phyloP scores from a whole-genome alignment of 2,888 invertebrate genomes.

The Amorpha juglandis region DNA sequence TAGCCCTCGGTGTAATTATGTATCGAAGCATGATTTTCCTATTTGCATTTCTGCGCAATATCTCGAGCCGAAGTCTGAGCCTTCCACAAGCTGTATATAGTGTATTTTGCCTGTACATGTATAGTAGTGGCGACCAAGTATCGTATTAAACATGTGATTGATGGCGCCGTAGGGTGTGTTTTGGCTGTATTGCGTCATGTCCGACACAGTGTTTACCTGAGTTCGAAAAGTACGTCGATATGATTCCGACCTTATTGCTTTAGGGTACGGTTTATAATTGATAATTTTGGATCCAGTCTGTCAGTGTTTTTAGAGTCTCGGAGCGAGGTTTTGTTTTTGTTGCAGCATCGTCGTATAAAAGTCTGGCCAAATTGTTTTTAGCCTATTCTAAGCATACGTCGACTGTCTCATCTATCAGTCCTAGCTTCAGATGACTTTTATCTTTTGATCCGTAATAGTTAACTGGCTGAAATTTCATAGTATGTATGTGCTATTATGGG shows the following conservation, averaged over 20 bases:
- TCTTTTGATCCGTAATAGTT: no score
- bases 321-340: background rate
- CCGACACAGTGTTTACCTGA: conserved; percentile 26
- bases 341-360: background rate
- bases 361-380: no score
- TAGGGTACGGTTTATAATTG: background rate
- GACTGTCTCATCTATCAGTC: no score
- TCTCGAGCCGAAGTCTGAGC: no score
- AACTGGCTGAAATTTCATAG: no score
- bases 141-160: conserved; percentile 26
- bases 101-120: background rate
- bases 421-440: no score
- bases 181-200: conserved; percentile 28
- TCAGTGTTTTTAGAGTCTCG: background rate
- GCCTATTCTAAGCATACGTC: no score
- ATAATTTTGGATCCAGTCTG: background rate
- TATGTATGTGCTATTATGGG: no score
- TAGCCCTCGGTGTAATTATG: no score
- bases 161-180: conserved; percentile 27
- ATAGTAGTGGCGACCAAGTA: conserved; percentile 10
- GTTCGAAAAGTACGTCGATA: background rate
- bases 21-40: no score
- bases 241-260: background rate
- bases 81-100: background rate
- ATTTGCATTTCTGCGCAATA: no score